Base-by-base conservation (phyloP, 2,113 vertebrate genomes). In the Gambusia holbrooki region DNA sequence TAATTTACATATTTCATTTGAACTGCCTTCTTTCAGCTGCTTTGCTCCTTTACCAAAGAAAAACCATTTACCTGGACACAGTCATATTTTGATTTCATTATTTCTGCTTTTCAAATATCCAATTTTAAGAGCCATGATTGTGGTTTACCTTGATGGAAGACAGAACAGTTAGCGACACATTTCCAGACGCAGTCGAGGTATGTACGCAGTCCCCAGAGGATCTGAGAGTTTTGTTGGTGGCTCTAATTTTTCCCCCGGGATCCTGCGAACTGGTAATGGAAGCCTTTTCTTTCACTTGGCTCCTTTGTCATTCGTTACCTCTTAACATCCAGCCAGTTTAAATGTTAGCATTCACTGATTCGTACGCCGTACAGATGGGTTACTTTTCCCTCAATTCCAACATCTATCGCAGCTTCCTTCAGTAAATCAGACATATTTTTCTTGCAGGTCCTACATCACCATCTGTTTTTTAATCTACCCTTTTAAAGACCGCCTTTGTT, bases 361-460 rank as follows among this genome's bases (percentile, higher is more conserved):
- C 27, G 45, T 17, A 66, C 19, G 14, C 71, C 25, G 61, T 65
- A 37, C 68, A 33, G 54, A 60, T 75, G 71, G 61, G 35, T 58
- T 69, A 42, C 72, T 76, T 71, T 51, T 62, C 64, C 61, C 29
- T 6, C 69, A 54, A 51, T 40, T 68, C 64, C 62, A 32, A 62
- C 72, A 35, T 77, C 82, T 54, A 75, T 74, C 73, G 77, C 76
- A 74, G 60, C 74, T 77, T 75, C 79, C 28, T 82, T 69, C 71
- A 17, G 67, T 83, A 74, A 45, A 71, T 69, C 66, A 84, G 84
- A 74, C 35, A 40, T 37, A 70, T 74, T 51, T 60, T 40, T 29
- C 90, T 94, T 93, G 93, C 79, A 91, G 92, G 76, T 81, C 54
- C 69, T 84, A 88, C 89, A 90, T 90, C 84, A 48, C 77, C 83